These are phyloP conservation scores for Tachina fera DNA, from an alignment of 2,888 invertebrate species.

Conservation along the genomic window DNA sequence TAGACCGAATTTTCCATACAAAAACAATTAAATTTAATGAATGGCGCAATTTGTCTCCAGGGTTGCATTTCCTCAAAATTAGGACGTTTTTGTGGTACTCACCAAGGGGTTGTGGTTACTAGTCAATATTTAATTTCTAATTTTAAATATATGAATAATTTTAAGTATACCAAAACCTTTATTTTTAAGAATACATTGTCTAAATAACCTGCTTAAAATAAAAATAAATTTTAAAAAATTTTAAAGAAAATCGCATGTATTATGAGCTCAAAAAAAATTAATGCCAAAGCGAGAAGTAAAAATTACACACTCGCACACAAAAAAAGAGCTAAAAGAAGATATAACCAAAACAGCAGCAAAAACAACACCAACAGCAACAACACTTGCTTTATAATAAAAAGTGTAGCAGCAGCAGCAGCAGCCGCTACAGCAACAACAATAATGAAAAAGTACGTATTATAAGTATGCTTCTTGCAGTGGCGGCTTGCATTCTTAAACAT, in stretches of 20 bases:
- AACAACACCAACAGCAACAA: constrained; percentile 37
- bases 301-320: constrained; percentile 21
- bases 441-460: constrained; percentile 38
- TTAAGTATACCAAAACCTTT: background rate
- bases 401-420: constrained; percentile 4
- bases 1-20: no score
- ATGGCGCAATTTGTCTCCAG: no score
- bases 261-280: constrained; percentile 46
- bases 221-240: background rate
- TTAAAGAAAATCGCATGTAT: constrained; percentile 45
- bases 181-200: constrained; percentile 6
- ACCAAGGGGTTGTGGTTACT: no score
- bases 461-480: constrained; percentile 52
- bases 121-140: no score
- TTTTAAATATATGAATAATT: no score
- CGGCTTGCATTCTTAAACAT: constrained; percentile 70
- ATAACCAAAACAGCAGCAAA: constrained; percentile 45
- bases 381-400: background rate
- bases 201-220: constrained; percentile 16
- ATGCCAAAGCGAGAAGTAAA: constrained; percentile 52
- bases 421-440: background rate
- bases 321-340: constrained; percentile 17
- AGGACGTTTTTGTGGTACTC: no score
- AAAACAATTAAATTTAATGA: no score
- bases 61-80: no score